Evolutionary conservation across 2,113 vertebrate species (phyloP).

Genomic region (human (Homo sapiens)): DNA sequence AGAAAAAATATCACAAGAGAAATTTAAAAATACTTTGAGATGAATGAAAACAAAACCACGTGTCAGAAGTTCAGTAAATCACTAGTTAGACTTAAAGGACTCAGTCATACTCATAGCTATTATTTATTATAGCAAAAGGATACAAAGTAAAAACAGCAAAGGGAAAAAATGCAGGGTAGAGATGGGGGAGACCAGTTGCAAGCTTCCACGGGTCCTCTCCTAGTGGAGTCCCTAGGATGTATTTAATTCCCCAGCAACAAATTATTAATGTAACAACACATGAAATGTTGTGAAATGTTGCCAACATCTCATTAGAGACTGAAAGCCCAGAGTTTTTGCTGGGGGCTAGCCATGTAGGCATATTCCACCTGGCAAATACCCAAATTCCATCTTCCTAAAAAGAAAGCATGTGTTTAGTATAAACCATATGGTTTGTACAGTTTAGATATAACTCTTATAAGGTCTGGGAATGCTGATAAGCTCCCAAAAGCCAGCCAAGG

Average conservation of each 20-base stretch:
- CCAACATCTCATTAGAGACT: background rate
- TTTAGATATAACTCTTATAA: background rate
- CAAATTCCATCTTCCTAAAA: background rate
- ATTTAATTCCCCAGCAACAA: background rate
- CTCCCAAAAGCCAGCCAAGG: background rate
- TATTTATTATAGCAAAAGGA: background rate
- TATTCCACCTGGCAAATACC: background rate
- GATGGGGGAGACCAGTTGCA: background rate
- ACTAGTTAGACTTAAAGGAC: background rate
- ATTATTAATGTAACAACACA: background rate
- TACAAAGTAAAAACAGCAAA: background rate
- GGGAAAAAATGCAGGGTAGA: background rate
- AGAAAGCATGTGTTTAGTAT: background rate
- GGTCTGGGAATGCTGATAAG: background rate
- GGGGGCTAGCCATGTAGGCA: background rate
- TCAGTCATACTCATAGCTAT: background rate
- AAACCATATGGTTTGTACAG: background rate
- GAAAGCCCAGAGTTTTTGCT: background rate
- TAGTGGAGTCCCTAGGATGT: background rate
- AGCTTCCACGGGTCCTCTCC: background rate
- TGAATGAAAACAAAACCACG: background rate
- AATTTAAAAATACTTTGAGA: background rate
- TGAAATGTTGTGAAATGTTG: background rate
- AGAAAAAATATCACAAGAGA: background rate
- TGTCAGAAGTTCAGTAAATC: background rate